Conservation (phyloP, 1,140 invertebrate genomes). For the Amyelois transitella region DNA sequence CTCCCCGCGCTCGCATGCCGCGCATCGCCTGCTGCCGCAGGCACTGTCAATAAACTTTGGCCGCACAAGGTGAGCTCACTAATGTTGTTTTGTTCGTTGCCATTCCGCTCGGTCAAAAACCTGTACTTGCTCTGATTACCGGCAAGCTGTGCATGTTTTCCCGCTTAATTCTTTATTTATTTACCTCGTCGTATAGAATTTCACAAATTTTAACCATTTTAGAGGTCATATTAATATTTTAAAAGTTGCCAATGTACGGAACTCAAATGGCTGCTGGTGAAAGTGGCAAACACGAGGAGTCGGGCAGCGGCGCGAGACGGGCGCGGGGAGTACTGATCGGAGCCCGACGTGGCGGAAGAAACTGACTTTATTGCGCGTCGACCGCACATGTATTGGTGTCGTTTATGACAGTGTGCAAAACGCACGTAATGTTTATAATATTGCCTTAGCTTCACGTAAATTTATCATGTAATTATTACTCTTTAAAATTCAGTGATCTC, state of each 20-base stretch:
- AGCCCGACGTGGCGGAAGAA: slow-evolving; percentile 65
- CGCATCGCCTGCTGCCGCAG: slow-evolving; percentile 28
- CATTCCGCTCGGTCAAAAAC: slow-evolving; percentile 14
- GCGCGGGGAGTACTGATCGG: slow-evolving; percentile 46
- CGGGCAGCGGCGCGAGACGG: slow-evolving; percentile 66
- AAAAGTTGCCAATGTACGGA: slow-evolving; percentile 40
- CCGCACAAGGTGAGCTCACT: slow-evolving; percentile 50
- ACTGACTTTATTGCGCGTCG: slow-evolving; percentile 28
- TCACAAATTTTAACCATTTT: slow-evolving; percentile 9
- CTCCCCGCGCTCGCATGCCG: slow-evolving; percentile 27
- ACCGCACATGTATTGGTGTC: slow-evolving; percentile 32
- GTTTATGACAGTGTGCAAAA: slow-evolving; percentile 14
- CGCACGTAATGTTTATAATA: slow-evolving; percentile 21
- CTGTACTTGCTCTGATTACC: slow-evolving; percentile 14
- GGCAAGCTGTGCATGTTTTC: background rate
- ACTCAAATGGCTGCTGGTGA: slow-evolving; percentile 56
- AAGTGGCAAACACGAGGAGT: slow-evolving; percentile 65
- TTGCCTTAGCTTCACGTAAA: slow-evolving; percentile 13
- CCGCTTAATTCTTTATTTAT: background rate
- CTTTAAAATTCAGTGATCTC: background rate
- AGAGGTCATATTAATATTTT: slow-evolving; percentile 51
- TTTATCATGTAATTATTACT: slow-evolving; percentile 15
- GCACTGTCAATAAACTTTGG: slow-evolving; percentile 70
- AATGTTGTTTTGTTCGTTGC: slow-evolving; percentile 45
- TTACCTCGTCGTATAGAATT: background rate